Base-by-base conservation (phyloP, 1,140 invertebrate species). In the Trichonephila clavipes region DNA sequence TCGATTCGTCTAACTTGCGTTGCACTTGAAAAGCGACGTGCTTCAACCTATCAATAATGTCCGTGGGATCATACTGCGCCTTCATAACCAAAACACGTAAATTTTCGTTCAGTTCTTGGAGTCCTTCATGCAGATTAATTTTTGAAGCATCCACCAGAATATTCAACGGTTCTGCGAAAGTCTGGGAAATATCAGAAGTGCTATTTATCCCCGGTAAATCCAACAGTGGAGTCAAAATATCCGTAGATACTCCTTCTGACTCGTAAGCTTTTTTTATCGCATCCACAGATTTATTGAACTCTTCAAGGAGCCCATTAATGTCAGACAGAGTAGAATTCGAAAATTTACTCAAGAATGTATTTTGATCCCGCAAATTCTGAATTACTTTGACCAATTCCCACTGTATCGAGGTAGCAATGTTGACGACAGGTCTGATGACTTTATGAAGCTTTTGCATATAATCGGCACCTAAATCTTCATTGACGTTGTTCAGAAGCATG, bases 401-500 rank as follows among this genome's bases (percentile, higher is more conserved):
- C 1, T 87, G 18, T 14, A 92, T 69, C 7, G 64, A 28, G 0
- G 40, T 59, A 6, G 91, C 82, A 0, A 92, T 58, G 16, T 87
- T 58, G n/a, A 21, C 1, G 34, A 92, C 19, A 2, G 91, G 91
- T 0, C 28, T 28, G 18, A 92, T 21, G 6, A n/a, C 12, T 12
- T 16, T 12, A 18, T 85, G 24, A 2, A 77, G 28, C 7, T 34
- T 6, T 16, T 86, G 19, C 12, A 87, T 16, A 44, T 28, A 92
- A 0, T 69, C 44, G 14, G 8, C 16, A 12, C 21, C 14, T 2
- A 87, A 18, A 12, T 72, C 62, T 24, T 92, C 91, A 7, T 92
- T 87, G 12, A 92, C 28, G 16, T 87, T 61, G 8, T 92, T 62
- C 19, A 92, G 40, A 6, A 77, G 21, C 34, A 86, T 28, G 16